Conservation (phyloP, 2,888 invertebrate genomes). For the Selenia dentaria region DNA sequence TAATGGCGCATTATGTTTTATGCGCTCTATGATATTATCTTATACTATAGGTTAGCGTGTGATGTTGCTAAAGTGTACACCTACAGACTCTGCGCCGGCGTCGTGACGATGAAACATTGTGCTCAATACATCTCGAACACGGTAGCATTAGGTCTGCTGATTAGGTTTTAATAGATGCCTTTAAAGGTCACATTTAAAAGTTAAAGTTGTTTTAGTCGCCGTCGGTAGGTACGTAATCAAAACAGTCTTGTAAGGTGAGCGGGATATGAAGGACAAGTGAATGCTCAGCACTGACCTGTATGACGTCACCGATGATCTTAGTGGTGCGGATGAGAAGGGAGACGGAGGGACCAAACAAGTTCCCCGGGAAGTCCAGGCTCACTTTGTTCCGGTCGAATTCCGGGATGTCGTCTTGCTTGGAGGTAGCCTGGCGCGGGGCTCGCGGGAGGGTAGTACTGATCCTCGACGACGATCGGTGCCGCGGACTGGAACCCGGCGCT, state of each 20-base stretch:
- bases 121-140: no score
- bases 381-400: slow-evolving; percentile 87
- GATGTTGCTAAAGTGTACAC: background rate
- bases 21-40: no score
- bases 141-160: no score
- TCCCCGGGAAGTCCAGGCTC: slow-evolving; percentile 87
- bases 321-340: slow-evolving; percentile 87
- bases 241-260: background rate
- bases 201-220: background rate
- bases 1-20: no score
- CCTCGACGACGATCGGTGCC: slow-evolving; percentile 25
- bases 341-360: slow-evolving; percentile 88
- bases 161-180: no score
- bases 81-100: background rate
- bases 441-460: slow-evolving; percentile 20
- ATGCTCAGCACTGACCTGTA: slow-evolving; percentile 76
- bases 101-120: background rate
- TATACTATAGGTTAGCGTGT: no score
- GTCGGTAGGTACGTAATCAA: background rate
- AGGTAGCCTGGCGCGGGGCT: slow-evolving; percentile 28
- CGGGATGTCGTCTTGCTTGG: slow-evolving; percentile 78
- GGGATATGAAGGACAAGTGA: background rate
- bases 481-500: slow-evolving; percentile 12
- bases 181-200: no score
- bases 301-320: slow-evolving; percentile 86